Evolutionary conservation across 2,113 vertebrate species (phyloP), one percentile per base, ranked within the genome.

Genomic region (Larimichthys polyactis): DNA sequence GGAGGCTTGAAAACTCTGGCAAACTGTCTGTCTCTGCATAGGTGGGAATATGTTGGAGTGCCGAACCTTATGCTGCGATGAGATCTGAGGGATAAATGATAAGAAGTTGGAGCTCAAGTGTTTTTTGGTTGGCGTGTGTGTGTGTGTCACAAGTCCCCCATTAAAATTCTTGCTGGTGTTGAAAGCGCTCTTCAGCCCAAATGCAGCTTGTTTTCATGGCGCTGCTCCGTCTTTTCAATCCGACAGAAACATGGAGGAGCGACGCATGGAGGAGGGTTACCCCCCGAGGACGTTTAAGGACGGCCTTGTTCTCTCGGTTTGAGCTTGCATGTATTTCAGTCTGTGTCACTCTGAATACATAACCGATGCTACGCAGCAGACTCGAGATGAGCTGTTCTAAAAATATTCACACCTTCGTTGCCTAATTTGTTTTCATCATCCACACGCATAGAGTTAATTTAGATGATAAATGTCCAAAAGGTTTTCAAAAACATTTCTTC

Each of bases 171-270:
- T 11, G 20, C 17, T 36, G 64, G 19, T 14, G 60, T 32, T 78
- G 43, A 63, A 63, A 62, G 29, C 48, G 54, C 73, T 81, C 82
- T 83, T 80, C 40, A 78, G 59, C 78, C 65, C 87, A 86, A 83
- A 62, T 78, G 89, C 79, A 60, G 71, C 70, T 71, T 49, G 74
- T 77, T 75, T 70, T 17, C 14, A 11, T 52, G 65, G 27, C 2
- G 27, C 10, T 67, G 70, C 62, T 83, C 32, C 27, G 44, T 5
- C 62, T 12, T 55, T 68, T 66, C 51, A 58, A 19, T 55, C 64
- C 67, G 49, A 20, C 71, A 48, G 22, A 29, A 11, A 44, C 5
- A 49, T 9, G 27, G 15, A 66, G 14, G 59, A 69, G 58, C 22
- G 62, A 58, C 11, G 57, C 63, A 49, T 15, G 7, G 36, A 44